Percentiles rank a stretch among this genome's conserved stretches.
Conservation (phyloP, 2,113 vertebrate genomes). For the Cinclus mexicanus region DNA sequence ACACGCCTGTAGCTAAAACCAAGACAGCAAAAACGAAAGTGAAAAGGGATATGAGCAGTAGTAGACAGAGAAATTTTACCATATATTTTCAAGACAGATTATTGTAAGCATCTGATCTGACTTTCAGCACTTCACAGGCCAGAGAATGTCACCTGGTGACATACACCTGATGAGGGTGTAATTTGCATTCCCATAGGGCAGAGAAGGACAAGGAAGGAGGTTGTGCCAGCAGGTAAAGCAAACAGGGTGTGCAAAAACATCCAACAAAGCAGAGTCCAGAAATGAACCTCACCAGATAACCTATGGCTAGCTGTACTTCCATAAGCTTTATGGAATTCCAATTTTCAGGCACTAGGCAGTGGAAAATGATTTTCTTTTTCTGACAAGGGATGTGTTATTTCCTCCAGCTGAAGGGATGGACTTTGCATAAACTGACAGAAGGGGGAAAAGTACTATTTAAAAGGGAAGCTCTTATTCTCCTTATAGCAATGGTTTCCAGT, state of each 20-base stretch:
- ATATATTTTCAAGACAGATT: not conserved
- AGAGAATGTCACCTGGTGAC: not conserved
- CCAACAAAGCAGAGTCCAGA: not conserved
- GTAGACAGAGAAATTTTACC: not conserved
- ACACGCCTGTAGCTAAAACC: not conserved
- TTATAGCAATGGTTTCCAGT: not conserved
- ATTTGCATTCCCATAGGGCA: not conserved
- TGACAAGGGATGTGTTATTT: not conserved
- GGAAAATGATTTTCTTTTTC: not conserved
- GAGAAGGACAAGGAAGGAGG: not conserved
- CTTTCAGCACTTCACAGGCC: not conserved
- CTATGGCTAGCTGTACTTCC: not conserved
- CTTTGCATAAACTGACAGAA: not conserved
- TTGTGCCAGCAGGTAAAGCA: not conserved
- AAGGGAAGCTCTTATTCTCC: not conserved
- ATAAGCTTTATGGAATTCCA: not conserved
- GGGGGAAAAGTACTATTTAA: not conserved
- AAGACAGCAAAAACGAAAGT: not conserved
- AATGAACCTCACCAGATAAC: not conserved
- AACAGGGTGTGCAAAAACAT: not conserved
- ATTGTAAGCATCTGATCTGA: not conserved
- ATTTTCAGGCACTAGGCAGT: not conserved
- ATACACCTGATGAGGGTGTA: not conserved
- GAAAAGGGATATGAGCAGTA: not conserved
- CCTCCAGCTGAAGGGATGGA: not conserved